Conservation (phyloP, 1,140 invertebrate species). For the Vanessa tameamea region DNA sequence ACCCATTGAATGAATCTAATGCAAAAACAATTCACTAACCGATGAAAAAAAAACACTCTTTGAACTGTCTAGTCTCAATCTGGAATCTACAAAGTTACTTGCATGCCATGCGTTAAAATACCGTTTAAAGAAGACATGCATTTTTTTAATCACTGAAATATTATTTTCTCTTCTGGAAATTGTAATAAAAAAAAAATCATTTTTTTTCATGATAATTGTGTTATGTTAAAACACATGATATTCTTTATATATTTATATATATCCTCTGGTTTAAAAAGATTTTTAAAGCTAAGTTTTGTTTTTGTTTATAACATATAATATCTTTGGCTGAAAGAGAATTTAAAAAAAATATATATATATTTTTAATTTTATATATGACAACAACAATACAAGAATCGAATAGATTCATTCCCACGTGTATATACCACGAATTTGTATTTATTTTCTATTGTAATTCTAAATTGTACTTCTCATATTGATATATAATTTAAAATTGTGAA, state of each 20-base stretch:
- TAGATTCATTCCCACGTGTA: slow-evolving; percentile 73
- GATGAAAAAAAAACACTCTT: background rate
- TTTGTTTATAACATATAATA: background rate
- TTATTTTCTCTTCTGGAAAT: too few relatives aligned
- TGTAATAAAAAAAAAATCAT: too few relatives aligned
- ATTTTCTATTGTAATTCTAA: slow-evolving; percentile 46
- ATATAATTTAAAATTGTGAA: slow-evolving; percentile 12
- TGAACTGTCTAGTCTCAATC: too few relatives aligned
- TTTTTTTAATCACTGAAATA: too few relatives aligned
- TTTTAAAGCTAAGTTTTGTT: background rate
- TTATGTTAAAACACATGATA: too few relatives aligned
- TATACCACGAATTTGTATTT: slow-evolving; percentile 67
- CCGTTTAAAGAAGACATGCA: too few relatives aligned
- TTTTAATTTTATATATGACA: slow-evolving; percentile 21
- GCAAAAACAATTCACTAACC: slow-evolving; percentile 10
- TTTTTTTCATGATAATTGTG: too few relatives aligned
- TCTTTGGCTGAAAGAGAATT: background rate
- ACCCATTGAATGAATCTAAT: slow-evolving; percentile 68
- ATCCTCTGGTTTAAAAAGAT: too few relatives aligned
- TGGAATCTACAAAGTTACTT: too few relatives aligned
- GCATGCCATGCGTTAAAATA: too few relatives aligned
- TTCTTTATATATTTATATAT: too few relatives aligned
- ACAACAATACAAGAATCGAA: slow-evolving; percentile 23
- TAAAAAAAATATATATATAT: background rate
- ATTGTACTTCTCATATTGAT: slow-evolving; percentile 41